Evolutionary conservation across 2,797 vertebrate genomes (phyloP).

Genomic region (Diglossa cyanea): DNA sequence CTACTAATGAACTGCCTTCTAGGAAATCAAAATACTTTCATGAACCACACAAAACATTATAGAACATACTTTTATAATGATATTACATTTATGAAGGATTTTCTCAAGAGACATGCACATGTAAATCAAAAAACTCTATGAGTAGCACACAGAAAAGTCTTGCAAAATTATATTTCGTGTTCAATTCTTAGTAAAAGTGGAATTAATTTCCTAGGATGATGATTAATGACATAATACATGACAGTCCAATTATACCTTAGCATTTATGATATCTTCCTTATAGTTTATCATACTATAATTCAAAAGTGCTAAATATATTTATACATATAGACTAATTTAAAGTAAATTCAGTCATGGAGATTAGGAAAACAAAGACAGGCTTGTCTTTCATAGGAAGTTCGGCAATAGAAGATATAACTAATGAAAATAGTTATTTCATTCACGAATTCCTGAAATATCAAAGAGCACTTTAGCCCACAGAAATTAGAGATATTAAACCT

Average conservation of each 20-base stretch:
- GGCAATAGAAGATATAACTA: background rate
- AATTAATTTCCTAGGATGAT: background rate
- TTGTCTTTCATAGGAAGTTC: background rate
- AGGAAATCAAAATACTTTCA: background rate
- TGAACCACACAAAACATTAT: background rate
- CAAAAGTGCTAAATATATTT: background rate
- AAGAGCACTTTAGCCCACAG: background rate
- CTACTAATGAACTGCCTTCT: background rate
- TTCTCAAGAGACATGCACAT: background rate
- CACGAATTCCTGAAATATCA: background rate
- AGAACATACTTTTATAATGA: background rate
- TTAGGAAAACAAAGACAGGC: background rate
- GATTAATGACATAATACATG: background rate
- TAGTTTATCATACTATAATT: background rate
- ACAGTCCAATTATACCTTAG: background rate
- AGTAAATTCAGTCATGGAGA: background rate
- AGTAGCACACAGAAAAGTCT: background rate
- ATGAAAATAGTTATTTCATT: background rate
- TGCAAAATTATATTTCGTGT: background rate
- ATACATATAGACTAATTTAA: background rate
- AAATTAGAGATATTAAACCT: background rate
- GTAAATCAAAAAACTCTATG: background rate
- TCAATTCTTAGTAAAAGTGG: background rate
- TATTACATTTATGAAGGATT: background rate
- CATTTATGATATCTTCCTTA: background rate